phyloP scores from a whole-genome alignment of 2,888 invertebrate species.

The Agonopterix heracliana region DNA sequence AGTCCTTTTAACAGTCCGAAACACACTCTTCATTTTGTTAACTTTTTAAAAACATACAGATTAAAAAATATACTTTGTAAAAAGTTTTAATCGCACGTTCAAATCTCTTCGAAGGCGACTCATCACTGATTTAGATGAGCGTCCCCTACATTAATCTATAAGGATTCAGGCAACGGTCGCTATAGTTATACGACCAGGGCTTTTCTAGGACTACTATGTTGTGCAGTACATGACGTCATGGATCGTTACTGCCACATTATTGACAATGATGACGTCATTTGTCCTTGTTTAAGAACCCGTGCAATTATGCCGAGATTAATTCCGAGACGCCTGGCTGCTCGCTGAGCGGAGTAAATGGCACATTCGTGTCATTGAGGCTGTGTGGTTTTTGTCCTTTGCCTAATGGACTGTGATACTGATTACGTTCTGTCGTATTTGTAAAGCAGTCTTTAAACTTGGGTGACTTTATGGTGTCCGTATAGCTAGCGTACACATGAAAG shows the following conservation, averaged over 20 bases:
- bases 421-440: no score
- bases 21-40: slow-evolving; percentile 29
- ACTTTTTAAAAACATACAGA: not conserved
- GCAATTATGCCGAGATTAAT: slow-evolving; percentile 17
- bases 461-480: no score
- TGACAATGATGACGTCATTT: slow-evolving; percentile 49
- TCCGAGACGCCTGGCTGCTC: not conserved
- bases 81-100: slow-evolving; percentile 36
- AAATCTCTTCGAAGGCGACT: slow-evolving; percentile 36
- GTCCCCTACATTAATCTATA: slow-evolving; percentile 25
- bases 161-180: slow-evolving; percentile 25
- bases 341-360: not conserved
- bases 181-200: slow-evolving; percentile 32
- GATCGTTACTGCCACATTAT: slow-evolving; percentile 51
- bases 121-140: slow-evolving; percentile 44
- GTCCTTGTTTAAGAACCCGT: slow-evolving; percentile 34
- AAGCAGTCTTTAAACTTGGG: no score
- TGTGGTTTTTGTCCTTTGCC: no score
- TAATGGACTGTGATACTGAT: no score
- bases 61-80: slow-evolving; percentile 4
- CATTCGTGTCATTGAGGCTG: no score
- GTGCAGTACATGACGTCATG: slow-evolving; percentile 53
- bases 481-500: no score
- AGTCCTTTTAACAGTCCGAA: slow-evolving; percentile 46
- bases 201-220: slow-evolving; percentile 5